Conservation (phyloP, 2,113 vertebrate genomes). For the Laticauda colubrina region DNA sequence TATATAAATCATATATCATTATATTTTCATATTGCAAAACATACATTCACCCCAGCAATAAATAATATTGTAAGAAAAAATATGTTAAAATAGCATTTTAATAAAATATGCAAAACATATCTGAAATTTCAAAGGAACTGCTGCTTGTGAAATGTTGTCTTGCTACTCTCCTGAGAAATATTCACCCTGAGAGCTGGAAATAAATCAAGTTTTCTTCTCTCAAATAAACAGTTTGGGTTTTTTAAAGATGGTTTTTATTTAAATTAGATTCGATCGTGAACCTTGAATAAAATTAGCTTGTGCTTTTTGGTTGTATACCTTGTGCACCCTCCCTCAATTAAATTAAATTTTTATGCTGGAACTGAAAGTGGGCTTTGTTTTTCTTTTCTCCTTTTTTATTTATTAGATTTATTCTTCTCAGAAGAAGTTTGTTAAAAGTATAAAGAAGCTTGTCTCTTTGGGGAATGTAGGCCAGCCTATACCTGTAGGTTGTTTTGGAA, state of each 20-base stretch:
- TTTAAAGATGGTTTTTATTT: constrained; percentile 17
- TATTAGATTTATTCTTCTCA: constrained; percentile 4
- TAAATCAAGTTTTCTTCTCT: not conserved
- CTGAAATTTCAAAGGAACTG: constrained; percentile 23
- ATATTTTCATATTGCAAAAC: constrained; percentile 21
- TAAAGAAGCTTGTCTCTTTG: not conserved
- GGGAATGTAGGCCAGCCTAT: not conserved
- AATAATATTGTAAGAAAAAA: constrained; percentile 32
- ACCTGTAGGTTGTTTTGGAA: not conserved
- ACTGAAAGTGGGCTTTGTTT: not conserved
- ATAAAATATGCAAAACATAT: constrained; percentile 30
- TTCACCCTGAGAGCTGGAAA: constrained; percentile 23
- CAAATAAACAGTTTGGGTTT: constrained; percentile 3
- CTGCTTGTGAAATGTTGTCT: constrained; percentile 12
- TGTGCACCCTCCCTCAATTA: not conserved
- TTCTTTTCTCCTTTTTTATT: not conserved
- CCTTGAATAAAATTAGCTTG: not conserved
- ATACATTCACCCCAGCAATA: constrained; percentile 36
- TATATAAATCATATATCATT: constrained; percentile 21
- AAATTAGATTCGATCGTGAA: not conserved
- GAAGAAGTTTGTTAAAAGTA: not conserved
- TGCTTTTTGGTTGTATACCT: not conserved
- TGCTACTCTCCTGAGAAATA: constrained; percentile 26
- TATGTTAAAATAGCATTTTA: constrained; percentile 33
- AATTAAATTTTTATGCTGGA: not conserved